These are phyloP conservation scores for Oenanthe melanoleuca DNA, from an alignment of 2,113 vertebrate genomes.

Conservation along the genomic window DNA sequence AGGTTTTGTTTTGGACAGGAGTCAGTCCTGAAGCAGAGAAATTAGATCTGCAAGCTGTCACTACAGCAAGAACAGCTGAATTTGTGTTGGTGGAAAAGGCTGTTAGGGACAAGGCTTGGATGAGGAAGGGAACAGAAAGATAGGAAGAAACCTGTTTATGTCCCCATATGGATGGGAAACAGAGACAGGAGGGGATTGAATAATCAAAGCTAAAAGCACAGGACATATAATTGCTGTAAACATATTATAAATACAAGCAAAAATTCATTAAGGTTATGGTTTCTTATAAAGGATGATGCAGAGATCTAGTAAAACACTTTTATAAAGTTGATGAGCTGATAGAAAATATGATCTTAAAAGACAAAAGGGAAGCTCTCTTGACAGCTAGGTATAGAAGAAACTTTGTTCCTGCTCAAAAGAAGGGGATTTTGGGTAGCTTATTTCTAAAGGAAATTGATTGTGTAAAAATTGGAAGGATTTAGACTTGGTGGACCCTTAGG, in stretches of 20 bases:
- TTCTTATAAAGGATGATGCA: neutral
- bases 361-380: neutral
- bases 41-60: constrained; percentile 12
- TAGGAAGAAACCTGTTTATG: neutral
- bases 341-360: neutral
- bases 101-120: neutral
- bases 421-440: neutral
- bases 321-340: neutral
- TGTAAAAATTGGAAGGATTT: neutral
- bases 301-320: neutral
- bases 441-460: neutral
- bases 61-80: neutral
- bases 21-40: neutral
- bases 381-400: neutral
- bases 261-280: neutral
- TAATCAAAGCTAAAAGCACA: neutral
- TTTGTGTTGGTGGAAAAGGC: neutral
- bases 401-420: neutral
- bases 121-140: neutral
- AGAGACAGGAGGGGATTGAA: neutral
- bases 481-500: neutral
- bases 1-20: constrained; percentile 11
- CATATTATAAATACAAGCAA: neutral
- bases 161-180: neutral
- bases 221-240: neutral